Percentiles rank a stretch among this genome's conserved stretches.
phyloP scores from a whole-genome alignment of 2,888 invertebrate genomes.

The Biston stratarius region DNA sequence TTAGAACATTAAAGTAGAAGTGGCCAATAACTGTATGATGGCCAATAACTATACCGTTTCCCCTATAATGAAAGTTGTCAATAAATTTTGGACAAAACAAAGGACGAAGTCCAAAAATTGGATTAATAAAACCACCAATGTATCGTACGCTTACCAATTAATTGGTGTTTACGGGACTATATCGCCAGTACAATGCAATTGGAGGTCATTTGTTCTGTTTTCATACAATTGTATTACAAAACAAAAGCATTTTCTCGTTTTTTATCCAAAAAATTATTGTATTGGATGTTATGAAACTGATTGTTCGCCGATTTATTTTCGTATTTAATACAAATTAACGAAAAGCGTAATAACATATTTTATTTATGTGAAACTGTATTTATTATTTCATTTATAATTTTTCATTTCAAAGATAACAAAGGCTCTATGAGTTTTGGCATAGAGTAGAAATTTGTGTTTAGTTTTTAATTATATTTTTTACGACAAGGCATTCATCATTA shows the following conservation, averaged over 20 bases:
- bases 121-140: slow-evolving; percentile 25
- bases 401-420: no score
- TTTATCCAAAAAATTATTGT: background rate
- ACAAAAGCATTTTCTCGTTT: slow-evolving; percentile 24
- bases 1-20: no score
- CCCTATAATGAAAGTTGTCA: background rate
- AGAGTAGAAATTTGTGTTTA: no score
- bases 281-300: background rate
- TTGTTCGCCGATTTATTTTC: background rate
- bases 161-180: slow-evolving; percentile 37
- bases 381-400: no score
- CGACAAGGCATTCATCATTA: no score
- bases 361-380: no score
- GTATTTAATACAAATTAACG: no score
- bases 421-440: no score
- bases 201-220: slow-evolving; percentile 29
- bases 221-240: slow-evolving; percentile 15
- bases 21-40: no score
- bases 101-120: background rate
- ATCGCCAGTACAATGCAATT: slow-evolving; percentile 33
- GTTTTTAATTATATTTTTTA: no score
- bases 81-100: background rate
- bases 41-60: no score
- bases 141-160: slow-evolving; percentile 25
- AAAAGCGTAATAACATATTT: no score